Evolutionary conservation across 2,888 invertebrate genomes (phyloP).

Genomic region (Chaetogeoica ovagalla): DNA sequence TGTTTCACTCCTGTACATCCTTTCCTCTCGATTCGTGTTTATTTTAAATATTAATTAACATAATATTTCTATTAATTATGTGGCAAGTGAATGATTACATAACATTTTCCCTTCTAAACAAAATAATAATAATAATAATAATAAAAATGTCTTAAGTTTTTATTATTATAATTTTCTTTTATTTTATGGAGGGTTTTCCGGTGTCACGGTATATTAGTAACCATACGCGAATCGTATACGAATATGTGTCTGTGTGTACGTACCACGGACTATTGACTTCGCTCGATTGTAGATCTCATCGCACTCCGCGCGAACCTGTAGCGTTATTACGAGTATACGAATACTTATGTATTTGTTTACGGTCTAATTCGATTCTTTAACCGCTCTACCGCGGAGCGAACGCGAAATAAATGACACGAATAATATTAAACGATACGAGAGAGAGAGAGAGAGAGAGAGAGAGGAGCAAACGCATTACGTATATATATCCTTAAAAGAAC

Average conservation of each 20-base stretch:
- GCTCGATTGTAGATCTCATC: not conserved
- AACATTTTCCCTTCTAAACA: not conserved
- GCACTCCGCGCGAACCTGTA: not conserved
- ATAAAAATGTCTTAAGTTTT: too few relatives aligned
- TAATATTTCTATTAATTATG: too few relatives aligned
- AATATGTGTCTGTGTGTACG: not conserved
- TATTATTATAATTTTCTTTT: too few relatives aligned
- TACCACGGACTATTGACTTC: slow-evolving; percentile 38
- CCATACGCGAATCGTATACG: slow-evolving; percentile 1
- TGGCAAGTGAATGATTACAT: not conserved
- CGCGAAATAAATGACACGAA: slow-evolving; percentile 14
- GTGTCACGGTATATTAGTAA: slow-evolving; percentile 27
- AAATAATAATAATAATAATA: too few relatives aligned
- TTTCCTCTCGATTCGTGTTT: too few relatives aligned
- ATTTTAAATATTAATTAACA: too few relatives aligned
- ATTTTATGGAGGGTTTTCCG: not conserved
- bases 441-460: not conserved
- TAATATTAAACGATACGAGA: slow-evolving; percentile 8
- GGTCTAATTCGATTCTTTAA: slow-evolving; percentile 41
- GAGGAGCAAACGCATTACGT: too few relatives aligned
- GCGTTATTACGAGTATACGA: too few relatives aligned
- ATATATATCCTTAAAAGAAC: too few relatives aligned
- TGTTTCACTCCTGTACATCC: too few relatives aligned
- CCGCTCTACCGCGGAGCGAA: slow-evolving; percentile 6
- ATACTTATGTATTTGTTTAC: slow-evolving; percentile 17